Base-by-base conservation (phyloP, 2,797 vertebrate genomes). In the Hyperoplus immaculatus region DNA sequence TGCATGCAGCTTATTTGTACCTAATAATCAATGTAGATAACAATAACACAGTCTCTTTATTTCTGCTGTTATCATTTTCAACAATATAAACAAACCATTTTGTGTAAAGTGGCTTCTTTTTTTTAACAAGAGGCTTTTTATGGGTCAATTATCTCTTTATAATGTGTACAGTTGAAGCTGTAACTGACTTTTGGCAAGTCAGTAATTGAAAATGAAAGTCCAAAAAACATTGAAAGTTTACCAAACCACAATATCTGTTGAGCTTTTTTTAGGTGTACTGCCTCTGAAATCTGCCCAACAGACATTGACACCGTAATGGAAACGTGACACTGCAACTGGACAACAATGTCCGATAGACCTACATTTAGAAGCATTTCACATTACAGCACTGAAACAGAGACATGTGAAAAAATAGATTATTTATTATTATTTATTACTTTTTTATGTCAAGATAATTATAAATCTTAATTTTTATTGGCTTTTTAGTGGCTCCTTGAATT, bases 1-100 rank as follows among this genome's bases (percentile, higher is more conserved):
- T 50, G 41, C 51, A 59, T 60, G n/a, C 21, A 57, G 56, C 15
- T 29, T 55, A 50, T 72, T 66, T 55, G 59, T 51, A 59, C 47
- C 15, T 13, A 38, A 47, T 81, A 68, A 11, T 78, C 43, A 50
- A 54, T 55, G 39, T 16, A 43, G 14, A 43, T 10, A 42, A 56
- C 29, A 38, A 57, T 13, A 1, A n/a, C 8, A n/a, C 5, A 12
- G 0, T 39, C 0, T 58, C 1, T 45, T 56, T 29, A 8, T 60
- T 46, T 61, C 8, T 38, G 18, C 14, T 39, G 12, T 10, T 1
- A 3, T 16, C 2, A 29, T 6, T 51, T 51, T 14, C 29, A 56
- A 12, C 29, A 29, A 29, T 54, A 39, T 10, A 60, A 47, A 36
- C 10, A 58, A 21, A 64, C 0, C 15, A 47, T 45, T 5, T 64